Evolutionary conservation across 2,797 vertebrate genomes (phyloP).

Genomic region (Syncerus caffer): DNA sequence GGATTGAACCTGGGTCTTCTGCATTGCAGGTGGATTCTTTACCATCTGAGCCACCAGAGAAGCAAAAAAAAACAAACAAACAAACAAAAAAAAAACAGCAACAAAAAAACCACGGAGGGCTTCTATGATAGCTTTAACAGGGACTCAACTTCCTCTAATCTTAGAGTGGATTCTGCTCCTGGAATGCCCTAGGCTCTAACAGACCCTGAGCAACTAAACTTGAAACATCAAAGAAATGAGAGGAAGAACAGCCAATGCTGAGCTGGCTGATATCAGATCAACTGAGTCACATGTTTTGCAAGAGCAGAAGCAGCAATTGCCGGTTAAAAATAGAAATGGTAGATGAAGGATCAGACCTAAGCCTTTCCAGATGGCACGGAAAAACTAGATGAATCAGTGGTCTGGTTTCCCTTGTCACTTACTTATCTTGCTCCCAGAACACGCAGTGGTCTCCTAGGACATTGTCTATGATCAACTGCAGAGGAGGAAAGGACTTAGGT

Average conservation of each 20-base stretch:
- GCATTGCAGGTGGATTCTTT: not conserved
- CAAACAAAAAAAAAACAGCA: too few relatives aligned
- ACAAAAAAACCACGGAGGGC: not conserved
- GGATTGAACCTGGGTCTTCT: not conserved
- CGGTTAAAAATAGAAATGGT: not conserved
- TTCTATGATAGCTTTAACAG: not conserved
- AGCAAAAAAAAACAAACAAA: rapidly evolving
- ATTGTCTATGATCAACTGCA: not conserved
- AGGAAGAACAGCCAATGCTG: not conserved
- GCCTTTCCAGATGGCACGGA: not conserved
- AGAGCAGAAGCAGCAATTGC: not conserved
- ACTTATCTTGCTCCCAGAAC: not conserved
- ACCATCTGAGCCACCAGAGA: not conserved
- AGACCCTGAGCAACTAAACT: not conserved
- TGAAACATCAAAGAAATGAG: not conserved
- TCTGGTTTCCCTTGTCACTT: not conserved
- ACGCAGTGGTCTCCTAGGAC: not conserved
- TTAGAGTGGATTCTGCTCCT: not conserved
- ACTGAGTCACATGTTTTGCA: not conserved
- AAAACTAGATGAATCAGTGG: not conserved
- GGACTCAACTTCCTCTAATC: not conserved
- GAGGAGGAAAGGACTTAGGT: not conserved
- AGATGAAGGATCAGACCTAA: not conserved
- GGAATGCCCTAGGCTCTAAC: not conserved
- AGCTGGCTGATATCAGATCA: not conserved